Percentiles rank a stretch among this genome's conserved stretches.
Evolutionary conservation across 35 echinoderm and acorn worm species (phyloP).

Genomic region (Apostichopus parvimensis): DNA sequence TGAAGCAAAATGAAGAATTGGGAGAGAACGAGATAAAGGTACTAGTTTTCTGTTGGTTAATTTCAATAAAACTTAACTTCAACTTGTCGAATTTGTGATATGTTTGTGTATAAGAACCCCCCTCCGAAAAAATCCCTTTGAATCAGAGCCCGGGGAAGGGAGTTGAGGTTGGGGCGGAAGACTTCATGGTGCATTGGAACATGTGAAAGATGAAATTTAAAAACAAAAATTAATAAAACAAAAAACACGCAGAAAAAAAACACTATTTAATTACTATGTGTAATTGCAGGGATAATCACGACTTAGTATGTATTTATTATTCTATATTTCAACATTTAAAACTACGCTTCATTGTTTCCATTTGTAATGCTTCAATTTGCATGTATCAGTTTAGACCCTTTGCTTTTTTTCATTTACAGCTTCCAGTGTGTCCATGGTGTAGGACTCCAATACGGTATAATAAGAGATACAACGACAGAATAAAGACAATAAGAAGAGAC

Average conservation of each 20-base stretch:
- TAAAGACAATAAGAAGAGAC: constrained; percentile 56
- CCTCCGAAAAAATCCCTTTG: no score
- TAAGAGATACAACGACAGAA: constrained; percentile 61
- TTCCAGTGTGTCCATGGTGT: constrained; percentile 75
- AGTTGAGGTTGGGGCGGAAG: no score
- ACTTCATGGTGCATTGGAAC: no score
- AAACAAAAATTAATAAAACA: no score
- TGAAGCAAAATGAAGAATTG: background rate
- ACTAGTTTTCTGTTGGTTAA: background rate
- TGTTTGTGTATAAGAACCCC: no score
- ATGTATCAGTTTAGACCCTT: background rate
- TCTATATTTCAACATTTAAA: background rate
- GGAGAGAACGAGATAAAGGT: constrained; percentile 1
- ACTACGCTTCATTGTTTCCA: background rate
- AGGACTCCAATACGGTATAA: constrained; percentile 68
- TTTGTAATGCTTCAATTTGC: background rate
- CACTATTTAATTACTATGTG: background rate
- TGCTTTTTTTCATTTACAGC: constrained; percentile 25
- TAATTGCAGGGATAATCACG: background rate
- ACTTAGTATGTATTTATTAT: background rate
- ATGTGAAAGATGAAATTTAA: no score
- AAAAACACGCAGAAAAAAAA: background rate
- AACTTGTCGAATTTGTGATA: no score
- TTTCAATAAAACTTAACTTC: no score
- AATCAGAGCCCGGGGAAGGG: no score